Evolutionary conservation across 2,797 vertebrate species (phyloP).

Genomic region (Catamblyrhynchus diadema): DNA sequence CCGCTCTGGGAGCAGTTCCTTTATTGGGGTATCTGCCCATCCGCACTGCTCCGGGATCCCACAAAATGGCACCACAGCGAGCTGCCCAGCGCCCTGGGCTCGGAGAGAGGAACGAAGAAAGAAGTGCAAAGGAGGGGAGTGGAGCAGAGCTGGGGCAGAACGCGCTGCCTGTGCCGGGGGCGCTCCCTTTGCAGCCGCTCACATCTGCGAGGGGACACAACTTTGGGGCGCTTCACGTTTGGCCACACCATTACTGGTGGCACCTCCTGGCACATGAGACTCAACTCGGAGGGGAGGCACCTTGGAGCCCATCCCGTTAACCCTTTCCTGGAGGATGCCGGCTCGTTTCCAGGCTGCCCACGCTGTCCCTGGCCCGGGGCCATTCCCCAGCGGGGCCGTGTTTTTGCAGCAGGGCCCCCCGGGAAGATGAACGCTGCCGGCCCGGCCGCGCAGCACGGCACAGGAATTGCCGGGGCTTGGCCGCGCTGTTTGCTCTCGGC

Average conservation of each 20-base stretch:
- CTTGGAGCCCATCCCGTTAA: background rate
- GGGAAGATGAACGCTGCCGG: background rate
- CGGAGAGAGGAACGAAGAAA: background rate
- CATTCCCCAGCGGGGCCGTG: background rate
- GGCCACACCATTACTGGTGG: accelerated
- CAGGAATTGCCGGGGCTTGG: background rate
- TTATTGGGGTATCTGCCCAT: accelerated
- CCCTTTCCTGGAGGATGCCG: background rate
- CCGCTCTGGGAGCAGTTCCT: background rate
- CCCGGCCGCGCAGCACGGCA: background rate
- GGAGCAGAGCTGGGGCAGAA: background rate
- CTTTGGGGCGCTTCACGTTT: background rate
- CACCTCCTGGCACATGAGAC: background rate
- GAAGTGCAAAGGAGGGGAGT: background rate
- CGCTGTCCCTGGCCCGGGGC: background rate
- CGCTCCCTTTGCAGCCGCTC: background rate
- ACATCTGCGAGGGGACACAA: accelerated
- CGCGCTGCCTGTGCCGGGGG: accelerated
- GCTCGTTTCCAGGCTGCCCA: background rate
- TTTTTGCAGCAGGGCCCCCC: background rate
- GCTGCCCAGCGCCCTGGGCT: accelerated
- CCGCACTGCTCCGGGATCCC: accelerated
- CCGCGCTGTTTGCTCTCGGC: background rate
- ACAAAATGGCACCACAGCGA: accelerated
- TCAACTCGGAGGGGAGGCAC: background rate